phyloP scores from a whole-genome alignment of 2,113 vertebrate species.

The Uropsilus gracilis region DNA sequence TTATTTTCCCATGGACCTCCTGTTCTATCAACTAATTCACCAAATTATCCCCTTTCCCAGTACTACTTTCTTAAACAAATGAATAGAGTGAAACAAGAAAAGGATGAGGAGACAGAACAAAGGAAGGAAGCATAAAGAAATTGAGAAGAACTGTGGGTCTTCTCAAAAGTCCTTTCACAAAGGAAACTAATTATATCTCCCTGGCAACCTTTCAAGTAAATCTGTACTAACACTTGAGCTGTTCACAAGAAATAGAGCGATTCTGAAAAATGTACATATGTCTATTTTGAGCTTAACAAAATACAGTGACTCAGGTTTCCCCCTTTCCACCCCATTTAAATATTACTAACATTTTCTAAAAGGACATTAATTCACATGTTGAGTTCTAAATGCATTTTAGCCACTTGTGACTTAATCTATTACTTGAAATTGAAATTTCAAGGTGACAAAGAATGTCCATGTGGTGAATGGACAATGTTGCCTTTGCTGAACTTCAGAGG shows the following conservation, averaged over 20 bases:
- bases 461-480: too few relatives aligned
- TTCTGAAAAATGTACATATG: not conserved
- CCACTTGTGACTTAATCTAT: not conserved
- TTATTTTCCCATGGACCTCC: not conserved
- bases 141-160: not conserved
- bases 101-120: not conserved
- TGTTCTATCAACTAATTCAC: not conserved
- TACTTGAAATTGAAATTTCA: not conserved
- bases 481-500: not conserved
- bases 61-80: not conserved
- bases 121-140: not conserved
- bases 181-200: not conserved
- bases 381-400: not conserved
- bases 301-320: not conserved
- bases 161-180: not conserved
- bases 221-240: not conserved
- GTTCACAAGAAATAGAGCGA: not conserved
- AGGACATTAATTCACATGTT: not conserved
- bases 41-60: not conserved
- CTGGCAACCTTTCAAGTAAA: not conserved
- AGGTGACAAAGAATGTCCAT: not conserved
- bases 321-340: not conserved
- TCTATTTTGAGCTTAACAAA: not conserved
- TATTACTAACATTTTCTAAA: conserved; percentile 19
- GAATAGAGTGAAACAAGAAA: not conserved